phyloP scores from a whole-genome alignment of 2,113 vertebrate species.

The Rhea americana region DNA sequence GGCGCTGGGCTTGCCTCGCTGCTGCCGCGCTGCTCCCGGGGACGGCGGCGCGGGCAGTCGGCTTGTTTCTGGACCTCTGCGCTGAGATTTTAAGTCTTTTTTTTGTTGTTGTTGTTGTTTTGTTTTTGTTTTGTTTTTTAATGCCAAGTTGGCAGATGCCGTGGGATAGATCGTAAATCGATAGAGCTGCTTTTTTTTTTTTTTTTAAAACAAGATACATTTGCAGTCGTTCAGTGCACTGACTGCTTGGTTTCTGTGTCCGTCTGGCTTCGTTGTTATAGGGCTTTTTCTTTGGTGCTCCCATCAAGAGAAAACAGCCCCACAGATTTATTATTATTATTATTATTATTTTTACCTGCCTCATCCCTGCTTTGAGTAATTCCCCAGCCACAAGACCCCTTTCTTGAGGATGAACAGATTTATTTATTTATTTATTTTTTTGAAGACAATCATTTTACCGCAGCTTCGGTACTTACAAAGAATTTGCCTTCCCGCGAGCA shows the following conservation, averaged over 20 bases:
- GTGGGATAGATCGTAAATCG: background rate
- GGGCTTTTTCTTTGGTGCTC: background rate
- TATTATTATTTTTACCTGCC: background rate
- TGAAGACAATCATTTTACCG: background rate
- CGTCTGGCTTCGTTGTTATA: background rate
- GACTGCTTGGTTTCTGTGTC: background rate
- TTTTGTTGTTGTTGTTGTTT: no score
- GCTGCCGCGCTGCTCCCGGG: background rate
- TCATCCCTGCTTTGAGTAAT: background rate
- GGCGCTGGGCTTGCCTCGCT: background rate
- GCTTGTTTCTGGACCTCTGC: background rate
- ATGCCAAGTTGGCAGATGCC: background rate
- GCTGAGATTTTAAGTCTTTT: background rate
- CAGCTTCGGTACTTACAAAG: background rate
- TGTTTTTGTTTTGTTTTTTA: background rate
- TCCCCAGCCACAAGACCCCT: background rate
- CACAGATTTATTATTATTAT: rapidly evolving
- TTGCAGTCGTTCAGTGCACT: rapidly evolving
- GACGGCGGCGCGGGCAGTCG: rapidly evolving
- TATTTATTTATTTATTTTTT: background rate
- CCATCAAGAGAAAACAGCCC: background rate
- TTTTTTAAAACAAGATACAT: background rate
- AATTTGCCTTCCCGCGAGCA: rapidly evolving
- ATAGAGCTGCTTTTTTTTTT: background rate
- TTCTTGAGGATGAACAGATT: background rate